Percentiles rank a stretch among this genome's conserved stretches.
Evolutionary conservation across 2,888 invertebrate genomes (phyloP).

Genomic region (Oscheius onirici): DNA sequence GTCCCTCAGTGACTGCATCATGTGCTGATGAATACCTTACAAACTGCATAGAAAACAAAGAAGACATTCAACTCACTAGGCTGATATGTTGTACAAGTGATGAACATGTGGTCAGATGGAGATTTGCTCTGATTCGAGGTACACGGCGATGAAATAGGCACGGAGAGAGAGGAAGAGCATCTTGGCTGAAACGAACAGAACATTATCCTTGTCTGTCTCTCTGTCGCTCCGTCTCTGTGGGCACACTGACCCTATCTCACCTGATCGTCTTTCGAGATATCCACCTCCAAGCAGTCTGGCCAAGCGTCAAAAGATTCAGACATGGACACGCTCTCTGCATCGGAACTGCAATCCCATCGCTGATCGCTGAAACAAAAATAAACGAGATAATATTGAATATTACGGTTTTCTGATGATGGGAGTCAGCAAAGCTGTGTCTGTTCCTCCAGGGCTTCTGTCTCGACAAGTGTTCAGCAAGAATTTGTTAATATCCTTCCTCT

Average conservation of each 20-base stretch:
- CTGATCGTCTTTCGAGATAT: constrained; percentile 41
- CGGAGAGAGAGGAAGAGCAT: constrained; percentile 18
- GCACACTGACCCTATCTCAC: constrained; percentile 27
- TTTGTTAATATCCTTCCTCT: constrained; percentile 35
- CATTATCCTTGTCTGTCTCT: no score
- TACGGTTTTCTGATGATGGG: constrained; percentile 42
- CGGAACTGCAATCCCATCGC: constrained; percentile 32
- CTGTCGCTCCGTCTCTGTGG: no score
- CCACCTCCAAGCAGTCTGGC: constrained; percentile 37
- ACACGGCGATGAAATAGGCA: constrained; percentile 5
- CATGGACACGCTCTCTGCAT: constrained; percentile 37
- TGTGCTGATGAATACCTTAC: constrained; percentile 28
- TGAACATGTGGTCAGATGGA: constrained; percentile 15
- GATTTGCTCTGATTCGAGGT: constrained; percentile 21
- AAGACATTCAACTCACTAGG: constrained; percentile 7
- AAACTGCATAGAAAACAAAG: no score
- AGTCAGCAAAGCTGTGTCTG: constrained; percentile 51
- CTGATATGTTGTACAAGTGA: not conserved
- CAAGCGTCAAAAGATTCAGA: constrained; percentile 42
- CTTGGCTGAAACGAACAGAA: not conserved
- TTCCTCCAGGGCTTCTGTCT: constrained; percentile 60
- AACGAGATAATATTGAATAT: not conserved
- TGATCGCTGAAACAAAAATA: constrained; percentile 8
- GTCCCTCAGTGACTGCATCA: constrained; percentile 49
- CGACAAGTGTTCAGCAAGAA: constrained; percentile 45